Evolutionary conservation across 2,797 vertebrate species (phyloP), one percentile per base, ranked within the genome.

Genomic region (Poeciliopsis presidionis): DNA sequence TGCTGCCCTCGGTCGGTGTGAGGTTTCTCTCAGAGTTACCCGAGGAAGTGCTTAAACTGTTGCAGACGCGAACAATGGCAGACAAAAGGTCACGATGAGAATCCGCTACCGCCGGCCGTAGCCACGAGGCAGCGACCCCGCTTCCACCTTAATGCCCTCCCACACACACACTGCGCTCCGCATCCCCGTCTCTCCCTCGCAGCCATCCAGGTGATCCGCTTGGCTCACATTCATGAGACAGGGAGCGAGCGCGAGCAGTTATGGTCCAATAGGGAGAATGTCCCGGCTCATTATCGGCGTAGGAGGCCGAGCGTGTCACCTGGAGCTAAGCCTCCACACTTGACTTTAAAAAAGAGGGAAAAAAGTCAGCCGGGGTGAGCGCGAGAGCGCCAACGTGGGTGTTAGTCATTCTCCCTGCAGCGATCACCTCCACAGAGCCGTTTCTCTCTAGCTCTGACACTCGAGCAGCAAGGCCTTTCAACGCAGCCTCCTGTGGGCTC

Each of bases 191-290:
- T 70, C 85, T 84, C 82, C 81, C 93, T 80, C 73, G 90, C 91
- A 93, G 95, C 94, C 91, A 94, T 94, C 95, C 96, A 97, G 97
- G 96, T 97, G 96, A 96, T 95, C 93, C 87, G 89, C 93, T 85
- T 89, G 89, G 89, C 92, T 93, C 90, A 86, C 92, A 93, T 95
- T 91, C 92, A 92, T 94, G 88, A 92, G 94, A 91, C 93, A 91
- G 90, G 90, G 76, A 93, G 92, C 87, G 88, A 93, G 91, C 90
- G 92, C 84, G 88, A 93, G 82, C 81, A 81, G 91, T 95, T 95
- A 92, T 90, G 91, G 81, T 93, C 90, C 94, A 93, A 93, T 94
- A 87, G 93, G 92, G 95, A 95, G 94, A 86, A 89, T 84, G 91
- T 95, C 95, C 93, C 84, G 92, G 90, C 93, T 96, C 95, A 93